These are phyloP conservation scores for Oscheius sp. DNA, from an alignment of 2,888 invertebrate species.

Conservation along the genomic window DNA sequence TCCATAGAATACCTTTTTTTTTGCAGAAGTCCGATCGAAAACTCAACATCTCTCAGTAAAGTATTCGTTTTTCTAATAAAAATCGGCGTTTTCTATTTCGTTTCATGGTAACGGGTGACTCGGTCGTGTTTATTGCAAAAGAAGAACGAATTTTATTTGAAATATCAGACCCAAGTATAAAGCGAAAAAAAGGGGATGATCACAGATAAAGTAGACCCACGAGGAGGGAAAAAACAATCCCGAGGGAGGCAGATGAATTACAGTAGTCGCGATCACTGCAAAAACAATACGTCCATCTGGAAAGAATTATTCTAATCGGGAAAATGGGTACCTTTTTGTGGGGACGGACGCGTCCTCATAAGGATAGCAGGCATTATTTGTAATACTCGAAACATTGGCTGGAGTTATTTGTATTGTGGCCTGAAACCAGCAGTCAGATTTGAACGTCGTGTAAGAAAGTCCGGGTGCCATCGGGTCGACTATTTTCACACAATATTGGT, in stretches of 20 bases:
- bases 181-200: conserved; percentile 5
- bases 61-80: neutral
- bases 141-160: conserved; percentile 3
- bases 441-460: conserved; percentile 34
- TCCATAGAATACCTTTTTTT: too few relatives aligned
- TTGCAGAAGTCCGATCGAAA: conserved; percentile 24
- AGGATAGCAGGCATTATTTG: conserved; percentile 33
- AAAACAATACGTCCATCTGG: conserved; percentile 40
- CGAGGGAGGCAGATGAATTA: conserved; percentile 3
- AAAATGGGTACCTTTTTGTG: conserved; percentile 34
- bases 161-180: conserved; percentile 21
- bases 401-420: conserved; percentile 36
- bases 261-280: conserved; percentile 42
- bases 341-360: conserved; percentile 39
- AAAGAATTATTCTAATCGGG: neutral
- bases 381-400: conserved; percentile 29
- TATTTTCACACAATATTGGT: conserved; percentile 41
- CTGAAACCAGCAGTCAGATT: conserved; percentile 41
- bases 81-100: neutral
- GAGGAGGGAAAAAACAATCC: neutral
- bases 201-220: conserved; percentile 24
- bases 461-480: conserved; percentile 39
- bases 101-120: neutral
- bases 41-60: neutral
- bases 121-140: neutral